A percentile compares a stretch with the other conserved stretches of the same genome.
Evolutionary conservation across 2,888 invertebrate genomes (phyloP).

Genomic region (Anodontia alba): DNA sequence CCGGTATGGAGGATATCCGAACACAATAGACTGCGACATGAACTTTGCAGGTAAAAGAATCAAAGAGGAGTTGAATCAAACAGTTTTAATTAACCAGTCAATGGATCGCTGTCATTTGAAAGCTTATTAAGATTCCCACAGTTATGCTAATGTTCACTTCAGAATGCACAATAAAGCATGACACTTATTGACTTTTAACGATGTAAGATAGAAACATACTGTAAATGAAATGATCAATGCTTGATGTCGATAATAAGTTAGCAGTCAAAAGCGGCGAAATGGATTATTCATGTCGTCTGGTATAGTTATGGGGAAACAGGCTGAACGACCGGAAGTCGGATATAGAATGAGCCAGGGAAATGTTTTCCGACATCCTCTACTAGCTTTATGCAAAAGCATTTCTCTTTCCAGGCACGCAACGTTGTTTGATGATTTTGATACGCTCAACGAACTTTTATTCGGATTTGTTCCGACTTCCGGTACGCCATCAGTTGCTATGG

Average conservation of each 20-base stretch:
- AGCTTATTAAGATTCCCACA: conserved; percentile 45
- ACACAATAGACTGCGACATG: conserved; percentile 35
- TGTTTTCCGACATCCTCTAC: conserved; percentile 58
- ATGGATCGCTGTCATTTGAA: conserved; percentile 39
- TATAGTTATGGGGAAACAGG: conserved; percentile 57
- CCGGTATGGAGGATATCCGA: conserved; percentile 34
- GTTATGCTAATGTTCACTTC: conserved; percentile 57
- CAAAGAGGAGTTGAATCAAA: conserved; percentile 38
- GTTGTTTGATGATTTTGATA: conserved; percentile 66
- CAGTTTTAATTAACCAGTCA: conserved; percentile 56
- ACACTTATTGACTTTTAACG: conserved; percentile 66
- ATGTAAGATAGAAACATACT: conserved; percentile 50
- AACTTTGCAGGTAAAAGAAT: conserved; percentile 16
- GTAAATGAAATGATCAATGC: conserved; percentile 62
- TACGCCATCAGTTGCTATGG: conserved; percentile 60
- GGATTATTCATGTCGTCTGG: conserved; percentile 67
- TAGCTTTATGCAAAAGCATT: conserved; percentile 52
- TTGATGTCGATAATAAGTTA: conserved; percentile 29
- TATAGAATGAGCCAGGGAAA: conserved; percentile 63
- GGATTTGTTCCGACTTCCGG: conserved; percentile 64
- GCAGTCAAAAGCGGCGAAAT: conserved; percentile 63
- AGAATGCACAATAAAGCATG: conserved; percentile 53
- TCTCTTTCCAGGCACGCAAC: conserved; percentile 65
- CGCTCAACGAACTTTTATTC: conserved; percentile 63
- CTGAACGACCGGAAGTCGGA: conserved; percentile 61